Conservation (phyloP, 2,797 vertebrate species). For the Acanthiza pusilla region DNA sequence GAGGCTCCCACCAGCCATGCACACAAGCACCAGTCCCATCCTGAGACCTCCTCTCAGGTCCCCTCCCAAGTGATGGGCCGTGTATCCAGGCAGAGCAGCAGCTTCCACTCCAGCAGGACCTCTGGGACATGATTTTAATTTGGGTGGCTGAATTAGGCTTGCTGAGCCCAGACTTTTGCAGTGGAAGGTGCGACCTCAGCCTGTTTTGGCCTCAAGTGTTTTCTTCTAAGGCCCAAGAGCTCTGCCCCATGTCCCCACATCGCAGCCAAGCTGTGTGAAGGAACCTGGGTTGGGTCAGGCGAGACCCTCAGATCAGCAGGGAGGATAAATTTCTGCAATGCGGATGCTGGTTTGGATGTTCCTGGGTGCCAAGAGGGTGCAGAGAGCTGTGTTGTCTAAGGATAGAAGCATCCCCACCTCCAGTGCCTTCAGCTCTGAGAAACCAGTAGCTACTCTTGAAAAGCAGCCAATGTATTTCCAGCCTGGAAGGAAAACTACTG, state of each 20-base stretch:
- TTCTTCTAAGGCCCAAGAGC: background rate
- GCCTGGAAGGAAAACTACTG: background rate
- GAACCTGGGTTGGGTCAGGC: background rate
- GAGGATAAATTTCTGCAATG: background rate
- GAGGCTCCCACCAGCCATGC: background rate
- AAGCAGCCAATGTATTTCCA: background rate
- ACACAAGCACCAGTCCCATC: background rate
- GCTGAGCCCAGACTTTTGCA: background rate
- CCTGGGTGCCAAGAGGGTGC: background rate
- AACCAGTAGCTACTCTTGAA: background rate
- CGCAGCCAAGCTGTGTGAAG: accelerated
- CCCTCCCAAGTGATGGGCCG: background rate
- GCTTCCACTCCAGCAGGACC: accelerated
- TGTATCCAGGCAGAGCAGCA: background rate
- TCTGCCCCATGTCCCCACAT: accelerated
- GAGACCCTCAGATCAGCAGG: background rate
- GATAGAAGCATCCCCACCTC: background rate
- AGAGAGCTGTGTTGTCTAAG: background rate
- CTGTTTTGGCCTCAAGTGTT: background rate
- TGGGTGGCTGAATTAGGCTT: background rate
- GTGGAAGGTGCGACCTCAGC: background rate
- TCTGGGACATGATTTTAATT: background rate
- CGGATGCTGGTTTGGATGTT: background rate
- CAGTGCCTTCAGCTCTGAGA: background rate
- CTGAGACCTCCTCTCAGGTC: accelerated